A percentile compares a stretch with the other conserved stretches of the same genome.
These are phyloP conservation scores for Platycnemis pennipes DNA, from an alignment of 2,888 invertebrate species.

Conservation along the genomic window DNA sequence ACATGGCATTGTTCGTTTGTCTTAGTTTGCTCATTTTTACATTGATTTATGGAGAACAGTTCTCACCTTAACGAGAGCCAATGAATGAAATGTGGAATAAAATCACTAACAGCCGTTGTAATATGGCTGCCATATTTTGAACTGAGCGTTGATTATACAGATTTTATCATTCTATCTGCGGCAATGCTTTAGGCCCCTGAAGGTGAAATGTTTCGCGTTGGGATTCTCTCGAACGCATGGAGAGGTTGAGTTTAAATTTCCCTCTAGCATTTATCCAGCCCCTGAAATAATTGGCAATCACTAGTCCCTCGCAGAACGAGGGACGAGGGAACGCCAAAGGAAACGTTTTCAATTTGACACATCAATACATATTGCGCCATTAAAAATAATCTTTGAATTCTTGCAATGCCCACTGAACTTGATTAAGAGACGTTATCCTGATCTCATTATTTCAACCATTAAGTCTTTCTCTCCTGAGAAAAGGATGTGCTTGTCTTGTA, in stretches of 20 bases:
- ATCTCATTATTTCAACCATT: not conserved
- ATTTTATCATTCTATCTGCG: no score
- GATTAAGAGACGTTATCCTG: not conserved
- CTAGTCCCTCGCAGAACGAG: not conserved
- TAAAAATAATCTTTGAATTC: not conserved
- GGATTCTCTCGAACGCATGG: not conserved
- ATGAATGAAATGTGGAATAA: no score
- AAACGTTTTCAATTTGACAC: not conserved
- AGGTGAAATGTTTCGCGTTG: not conserved
- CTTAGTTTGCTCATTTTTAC: no score
- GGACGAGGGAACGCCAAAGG: not conserved
- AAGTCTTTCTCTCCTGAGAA: not conserved
- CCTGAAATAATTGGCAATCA: not conserved
- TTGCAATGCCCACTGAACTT: not conserved
- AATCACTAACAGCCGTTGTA: no score
- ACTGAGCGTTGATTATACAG: no score
- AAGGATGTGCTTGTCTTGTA: not conserved
- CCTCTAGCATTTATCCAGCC: not conserved
- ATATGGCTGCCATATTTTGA: no score
- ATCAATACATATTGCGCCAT: not conserved
- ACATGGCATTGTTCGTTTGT: no score
- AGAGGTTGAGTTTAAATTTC: not conserved
- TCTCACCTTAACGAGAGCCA: no score
- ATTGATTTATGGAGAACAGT: no score
- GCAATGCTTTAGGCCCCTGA: not conserved